Evolutionary conservation across 2,797 vertebrate genomes (phyloP).

Genomic region (Cynopterus sphinx): DNA sequence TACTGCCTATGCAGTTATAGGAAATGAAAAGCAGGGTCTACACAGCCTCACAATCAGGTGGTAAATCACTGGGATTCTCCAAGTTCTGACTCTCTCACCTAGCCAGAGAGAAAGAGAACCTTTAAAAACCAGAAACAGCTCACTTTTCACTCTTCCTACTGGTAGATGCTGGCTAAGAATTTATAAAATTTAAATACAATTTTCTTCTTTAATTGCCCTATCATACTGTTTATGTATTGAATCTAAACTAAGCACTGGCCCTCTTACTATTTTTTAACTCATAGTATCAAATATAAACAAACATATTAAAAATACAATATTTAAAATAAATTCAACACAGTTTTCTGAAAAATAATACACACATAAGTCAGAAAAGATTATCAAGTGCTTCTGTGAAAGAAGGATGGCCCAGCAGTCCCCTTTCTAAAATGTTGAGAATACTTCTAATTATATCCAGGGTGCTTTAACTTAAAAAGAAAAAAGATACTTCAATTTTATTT

Average conservation of each 20-base stretch:
- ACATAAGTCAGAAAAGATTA: neutral
- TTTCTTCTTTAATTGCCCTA: neutral
- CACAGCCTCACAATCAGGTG: neutral
- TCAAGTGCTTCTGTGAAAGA: neutral
- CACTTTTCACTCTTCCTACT: neutral
- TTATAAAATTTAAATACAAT: neutral
- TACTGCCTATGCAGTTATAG: neutral
- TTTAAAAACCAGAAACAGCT: neutral
- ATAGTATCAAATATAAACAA: constrained; percentile 5
- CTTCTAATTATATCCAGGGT: neutral
- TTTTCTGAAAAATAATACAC: constrained; percentile 3
- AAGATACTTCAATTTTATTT: neutral
- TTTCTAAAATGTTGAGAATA: neutral
- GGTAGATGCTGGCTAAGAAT: neutral
- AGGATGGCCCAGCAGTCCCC: neutral
- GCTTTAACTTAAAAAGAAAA: constrained; percentile 36
- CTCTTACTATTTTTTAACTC: neutral
- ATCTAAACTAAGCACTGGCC: neutral
- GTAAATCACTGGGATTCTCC: neutral
- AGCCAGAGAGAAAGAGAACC: neutral
- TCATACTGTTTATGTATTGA: neutral
- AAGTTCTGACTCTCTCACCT: neutral
- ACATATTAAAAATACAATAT: neutral
- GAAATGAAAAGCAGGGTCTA: neutral
- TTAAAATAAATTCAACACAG: neutral